These are phyloP conservation scores for Drosophila parthenogenetica DNA, from an alignment of 2,888 invertebrate species.

Conservation along the genomic window DNA sequence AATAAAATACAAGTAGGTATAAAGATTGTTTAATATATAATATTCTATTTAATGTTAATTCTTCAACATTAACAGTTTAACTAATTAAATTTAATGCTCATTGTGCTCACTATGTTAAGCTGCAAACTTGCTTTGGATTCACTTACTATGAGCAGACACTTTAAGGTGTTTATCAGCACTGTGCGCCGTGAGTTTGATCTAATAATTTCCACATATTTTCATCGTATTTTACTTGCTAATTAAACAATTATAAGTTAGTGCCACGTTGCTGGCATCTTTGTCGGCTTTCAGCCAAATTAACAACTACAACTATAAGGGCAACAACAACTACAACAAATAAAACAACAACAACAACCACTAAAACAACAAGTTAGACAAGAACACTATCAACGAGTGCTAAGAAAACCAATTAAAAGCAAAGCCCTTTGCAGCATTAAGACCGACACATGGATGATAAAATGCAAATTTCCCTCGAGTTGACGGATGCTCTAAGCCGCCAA, in stretches of 20 bases:
- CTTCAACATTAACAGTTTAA: no score
- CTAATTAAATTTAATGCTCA: no score
- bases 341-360: constrained; percentile 4
- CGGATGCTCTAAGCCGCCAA: constrained; percentile 22
- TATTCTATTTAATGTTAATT: no score
- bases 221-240: constrained; percentile 74
- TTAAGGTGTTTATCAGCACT: constrained; percentile 19
- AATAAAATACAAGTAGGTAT: no score
- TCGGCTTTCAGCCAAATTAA: constrained; percentile 58
- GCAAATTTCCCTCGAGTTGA: constrained; percentile 76
- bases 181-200: constrained; percentile 33
- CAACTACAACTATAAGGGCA: constrained; percentile 37
- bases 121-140: background rate
- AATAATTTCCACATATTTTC: constrained; percentile 72
- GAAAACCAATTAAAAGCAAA: constrained; percentile 78
- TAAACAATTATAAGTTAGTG: constrained; percentile 75
- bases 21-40: no score
- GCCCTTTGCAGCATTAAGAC: constrained; percentile 56
- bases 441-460: constrained; percentile 74
- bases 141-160: background rate
- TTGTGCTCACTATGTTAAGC: no score
- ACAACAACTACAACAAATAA: constrained; percentile 11
- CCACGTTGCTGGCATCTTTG: constrained; percentile 34
- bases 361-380: constrained; percentile 9
- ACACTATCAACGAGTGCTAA: constrained; percentile 26